A percentile compares a stretch with the other conserved stretches of the same genome.
phyloP scores from a whole-genome alignment of 2,888 invertebrate species.

The Silvanus unidentatus region DNA sequence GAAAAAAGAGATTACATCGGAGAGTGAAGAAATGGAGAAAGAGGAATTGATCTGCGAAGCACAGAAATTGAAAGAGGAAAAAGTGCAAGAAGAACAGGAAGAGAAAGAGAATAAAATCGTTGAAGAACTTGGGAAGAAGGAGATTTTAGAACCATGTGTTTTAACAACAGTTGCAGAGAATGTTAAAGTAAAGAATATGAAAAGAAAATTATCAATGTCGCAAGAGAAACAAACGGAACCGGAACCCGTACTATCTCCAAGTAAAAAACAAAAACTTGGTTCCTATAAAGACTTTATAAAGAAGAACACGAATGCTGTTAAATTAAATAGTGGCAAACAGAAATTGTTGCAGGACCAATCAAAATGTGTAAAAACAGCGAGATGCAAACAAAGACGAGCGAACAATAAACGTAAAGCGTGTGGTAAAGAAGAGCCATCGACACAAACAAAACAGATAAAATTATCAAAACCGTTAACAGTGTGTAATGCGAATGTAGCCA shows the following conservation, averaged over 20 bases:
- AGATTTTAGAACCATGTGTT: slow-evolving; percentile 34
- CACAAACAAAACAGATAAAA: slow-evolving; percentile 25
- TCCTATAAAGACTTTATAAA: slow-evolving; percentile 47
- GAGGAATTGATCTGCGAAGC: slow-evolving; percentile 6
- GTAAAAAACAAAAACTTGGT: slow-evolving; percentile 36
- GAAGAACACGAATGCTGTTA: slow-evolving; percentile 46
- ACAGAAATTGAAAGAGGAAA: slow-evolving; percentile 11
- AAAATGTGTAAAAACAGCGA: slow-evolving; percentile 39
- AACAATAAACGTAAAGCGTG: slow-evolving; percentile 41
- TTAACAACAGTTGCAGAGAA: slow-evolving; percentile 44
- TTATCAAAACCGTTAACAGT: slow-evolving; percentile 35
- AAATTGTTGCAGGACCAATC: slow-evolving; percentile 40
- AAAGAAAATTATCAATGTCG: slow-evolving; percentile 46
- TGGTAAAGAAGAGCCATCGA: slow-evolving; percentile 19
- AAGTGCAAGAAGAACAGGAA: slow-evolving; percentile 10
- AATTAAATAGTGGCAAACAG: slow-evolving; percentile 46
- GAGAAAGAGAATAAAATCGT: slow-evolving; percentile 11
- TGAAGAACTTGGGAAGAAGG: slow-evolving; percentile 14
- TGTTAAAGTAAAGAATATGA: slow-evolving; percentile 47
- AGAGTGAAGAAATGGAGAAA: slow-evolving; percentile 18
- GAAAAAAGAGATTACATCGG: slow-evolving; percentile 25
- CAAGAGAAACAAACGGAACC: slow-evolving; percentile 26
- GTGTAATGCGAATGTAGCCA: slow-evolving; percentile 35
- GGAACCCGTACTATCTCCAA: slow-evolving; percentile 19
- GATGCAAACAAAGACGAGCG: slow-evolving; percentile 19